Conservation (phyloP, 1,140 invertebrate species). For the Batillaria attramentaria region DNA sequence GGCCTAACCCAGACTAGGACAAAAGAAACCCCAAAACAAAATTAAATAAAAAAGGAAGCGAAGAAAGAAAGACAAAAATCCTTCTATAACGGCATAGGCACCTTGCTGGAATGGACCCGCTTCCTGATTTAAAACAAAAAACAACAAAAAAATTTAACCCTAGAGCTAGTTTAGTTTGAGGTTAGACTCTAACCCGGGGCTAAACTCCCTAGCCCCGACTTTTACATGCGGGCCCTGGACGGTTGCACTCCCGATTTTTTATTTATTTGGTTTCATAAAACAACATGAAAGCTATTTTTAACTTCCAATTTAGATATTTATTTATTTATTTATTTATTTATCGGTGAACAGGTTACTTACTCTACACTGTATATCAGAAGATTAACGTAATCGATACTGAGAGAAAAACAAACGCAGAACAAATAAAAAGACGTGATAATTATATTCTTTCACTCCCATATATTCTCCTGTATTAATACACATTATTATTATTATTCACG, state of each 20-base stretch:
- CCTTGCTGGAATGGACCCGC: background rate
- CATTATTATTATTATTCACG: background rate
- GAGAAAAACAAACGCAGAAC: background rate
- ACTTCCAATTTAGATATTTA: background rate
- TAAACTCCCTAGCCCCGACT: background rate
- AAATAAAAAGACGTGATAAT: background rate
- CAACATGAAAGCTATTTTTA: background rate
- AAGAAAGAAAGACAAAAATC: too few species aligned
- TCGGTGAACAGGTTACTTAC: background rate
- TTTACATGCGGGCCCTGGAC: background rate
- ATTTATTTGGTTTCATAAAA: background rate
- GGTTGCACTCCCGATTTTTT: background rate
- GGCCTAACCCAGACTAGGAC: too few species aligned
- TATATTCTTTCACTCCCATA: background rate
- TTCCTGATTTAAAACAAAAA: background rate
- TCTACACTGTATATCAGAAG: background rate
- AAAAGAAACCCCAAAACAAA: too few species aligned
- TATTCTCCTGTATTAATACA: background rate
- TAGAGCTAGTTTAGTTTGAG: too few species aligned
- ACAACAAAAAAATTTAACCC: background rate
- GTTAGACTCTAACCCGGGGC: too few species aligned
- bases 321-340: conserved; percentile 1
- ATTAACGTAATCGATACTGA: background rate
- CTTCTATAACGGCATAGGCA: background rate
- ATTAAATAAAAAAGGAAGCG: too few species aligned